These are phyloP conservation scores for Tretioscincus oriximinensis DNA, from an alignment of 2,113 vertebrate genomes.

Conservation along the genomic window DNA sequence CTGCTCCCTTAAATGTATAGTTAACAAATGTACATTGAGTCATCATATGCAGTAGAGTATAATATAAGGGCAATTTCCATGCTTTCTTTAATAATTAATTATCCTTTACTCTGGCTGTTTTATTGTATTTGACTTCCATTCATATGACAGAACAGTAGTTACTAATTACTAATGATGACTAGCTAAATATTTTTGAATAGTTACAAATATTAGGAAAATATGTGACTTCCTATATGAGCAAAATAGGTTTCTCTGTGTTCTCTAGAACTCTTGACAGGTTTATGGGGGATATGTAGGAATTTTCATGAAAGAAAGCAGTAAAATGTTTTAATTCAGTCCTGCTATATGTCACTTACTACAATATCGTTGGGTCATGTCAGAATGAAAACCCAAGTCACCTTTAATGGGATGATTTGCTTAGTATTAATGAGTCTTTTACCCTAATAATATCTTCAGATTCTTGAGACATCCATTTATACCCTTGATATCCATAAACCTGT, in stretches of 20 bases:
- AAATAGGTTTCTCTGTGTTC: too few species aligned
- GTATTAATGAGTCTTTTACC: too few species aligned
- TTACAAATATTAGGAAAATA: neutral
- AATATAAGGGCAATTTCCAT: neutral
- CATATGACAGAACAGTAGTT: neutral
- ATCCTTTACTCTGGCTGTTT: neutral
- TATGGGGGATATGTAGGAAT: neutral
- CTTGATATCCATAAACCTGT: too few species aligned
- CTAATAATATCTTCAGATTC: too few species aligned
- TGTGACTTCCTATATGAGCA: too few species aligned
- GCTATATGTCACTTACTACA: neutral
- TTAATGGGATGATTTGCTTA: too few species aligned
- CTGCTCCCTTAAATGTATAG: neutral
- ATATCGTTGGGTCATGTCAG: neutral
- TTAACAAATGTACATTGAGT: neutral
- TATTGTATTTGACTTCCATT: neutral
- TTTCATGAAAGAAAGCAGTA: neutral
- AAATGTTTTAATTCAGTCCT: neutral
- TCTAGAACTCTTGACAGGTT: neutral
- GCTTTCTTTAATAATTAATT: neutral
- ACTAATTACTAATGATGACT: neutral
- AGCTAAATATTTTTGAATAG: neutral
- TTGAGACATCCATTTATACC: too few species aligned
- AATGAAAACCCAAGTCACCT: neutral
- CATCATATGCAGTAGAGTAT: neutral